phyloP scores from a whole-genome alignment of 2,888 invertebrate species.

The Eustalomyia histrio region DNA sequence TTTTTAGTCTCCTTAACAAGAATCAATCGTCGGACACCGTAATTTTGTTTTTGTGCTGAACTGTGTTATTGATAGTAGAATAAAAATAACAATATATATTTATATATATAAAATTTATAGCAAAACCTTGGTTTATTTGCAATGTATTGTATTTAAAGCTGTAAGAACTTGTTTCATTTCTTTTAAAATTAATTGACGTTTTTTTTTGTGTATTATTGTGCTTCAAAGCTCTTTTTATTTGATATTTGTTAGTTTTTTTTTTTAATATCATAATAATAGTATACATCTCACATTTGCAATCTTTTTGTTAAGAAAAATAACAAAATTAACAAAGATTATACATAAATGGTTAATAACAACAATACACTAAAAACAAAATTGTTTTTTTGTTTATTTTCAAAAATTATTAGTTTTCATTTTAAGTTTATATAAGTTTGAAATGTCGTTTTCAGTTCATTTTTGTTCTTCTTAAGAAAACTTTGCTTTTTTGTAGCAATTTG shows the following conservation, averaged over 20 bases:
- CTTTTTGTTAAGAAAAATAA: not conserved
- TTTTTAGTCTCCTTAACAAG: too few species aligned
- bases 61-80: too few species aligned
- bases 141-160: not conserved
- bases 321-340: not conserved
- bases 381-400: not conserved
- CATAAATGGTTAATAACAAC: not conserved
- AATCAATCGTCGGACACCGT: too few species aligned
- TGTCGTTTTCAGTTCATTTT: conserved; percentile 40
- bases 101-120: not conserved
- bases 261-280: not conserved
- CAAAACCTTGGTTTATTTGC: not conserved
- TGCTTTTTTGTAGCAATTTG: conserved; percentile 14
- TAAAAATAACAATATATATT: too few species aligned
- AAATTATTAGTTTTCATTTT: not conserved
- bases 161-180: conserved; percentile 8
- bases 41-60: too few species aligned
- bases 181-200: not conserved
- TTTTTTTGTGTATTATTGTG: not conserved
- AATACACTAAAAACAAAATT: not conserved
- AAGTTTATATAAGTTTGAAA: conserved; percentile 36
- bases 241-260: too few species aligned
- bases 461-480: conserved; percentile 11
- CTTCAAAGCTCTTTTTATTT: conserved; percentile 3
- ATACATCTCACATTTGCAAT: conserved; percentile 8